Percentiles rank a stretch among this genome's conserved stretches.
phyloP scores from a whole-genome alignment of 2,888 invertebrate genomes.

The Amblyteles armatorius region DNA sequence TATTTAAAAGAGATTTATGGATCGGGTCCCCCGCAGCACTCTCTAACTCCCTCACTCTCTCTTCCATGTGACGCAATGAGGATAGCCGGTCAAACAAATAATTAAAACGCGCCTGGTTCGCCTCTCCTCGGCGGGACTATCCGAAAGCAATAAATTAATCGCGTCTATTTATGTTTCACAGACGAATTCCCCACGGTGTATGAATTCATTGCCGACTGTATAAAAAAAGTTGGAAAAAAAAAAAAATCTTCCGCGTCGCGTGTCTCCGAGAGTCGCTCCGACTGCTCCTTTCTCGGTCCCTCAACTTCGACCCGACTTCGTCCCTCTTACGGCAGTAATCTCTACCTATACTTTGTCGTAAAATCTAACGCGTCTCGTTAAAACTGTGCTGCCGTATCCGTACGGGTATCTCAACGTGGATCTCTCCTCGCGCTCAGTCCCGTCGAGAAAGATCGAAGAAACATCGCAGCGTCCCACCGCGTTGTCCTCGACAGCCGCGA shows the following conservation, averaged over 20 bases:
- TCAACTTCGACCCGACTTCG: constrained; percentile 50
- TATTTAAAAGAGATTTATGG: constrained; percentile 74
- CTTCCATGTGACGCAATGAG: constrained; percentile 35
- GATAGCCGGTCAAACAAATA: constrained; percentile 71
- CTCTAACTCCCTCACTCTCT: constrained; percentile 13
- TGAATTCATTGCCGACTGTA: constrained; percentile 52
- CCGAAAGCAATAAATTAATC: constrained; percentile 63
- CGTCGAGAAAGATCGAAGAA: constrained; percentile 34
- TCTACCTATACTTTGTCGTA: constrained; percentile 57
- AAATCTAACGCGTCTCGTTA: constrained; percentile 66
- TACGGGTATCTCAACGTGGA: constrained; percentile 45
- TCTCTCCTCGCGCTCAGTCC: constrained; percentile 41
- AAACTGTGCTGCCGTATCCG: constrained; percentile 49
- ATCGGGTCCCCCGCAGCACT: constrained; percentile 63
- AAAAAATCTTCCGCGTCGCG: constrained; percentile 55
- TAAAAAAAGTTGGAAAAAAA: constrained; percentile 10
- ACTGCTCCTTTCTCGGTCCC: constrained; percentile 8
- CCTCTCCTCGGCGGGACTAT: constrained; percentile 60
- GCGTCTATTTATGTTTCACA: constrained; percentile 30
- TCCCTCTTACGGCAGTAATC: background rate
- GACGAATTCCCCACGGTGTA: constrained; percentile 12
- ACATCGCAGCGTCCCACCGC: constrained; percentile 26
- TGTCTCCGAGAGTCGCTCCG: constrained; percentile 37
- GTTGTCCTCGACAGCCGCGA: constrained; percentile 26
- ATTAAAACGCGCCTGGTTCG: constrained; percentile 67